These are phyloP conservation scores for Laspeyria flexula DNA, from an alignment of 2,888 invertebrate species.

Conservation along the genomic window DNA sequence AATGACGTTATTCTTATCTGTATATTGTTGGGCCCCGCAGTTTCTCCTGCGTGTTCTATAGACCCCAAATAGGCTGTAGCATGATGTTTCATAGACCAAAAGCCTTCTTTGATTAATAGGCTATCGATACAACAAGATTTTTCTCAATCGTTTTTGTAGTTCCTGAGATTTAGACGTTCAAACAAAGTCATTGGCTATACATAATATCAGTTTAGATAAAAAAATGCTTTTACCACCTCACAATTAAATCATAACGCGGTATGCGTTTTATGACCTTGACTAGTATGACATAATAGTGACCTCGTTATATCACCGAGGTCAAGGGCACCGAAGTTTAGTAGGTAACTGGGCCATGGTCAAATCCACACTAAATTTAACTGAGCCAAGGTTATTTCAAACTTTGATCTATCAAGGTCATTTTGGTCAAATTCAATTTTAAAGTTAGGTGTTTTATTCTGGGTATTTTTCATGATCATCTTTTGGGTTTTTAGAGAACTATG, in stretches of 20 bases:
- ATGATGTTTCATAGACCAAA: too few relatives aligned
- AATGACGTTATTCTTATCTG: not conserved
- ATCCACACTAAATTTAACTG: conserved; percentile 24
- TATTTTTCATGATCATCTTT: not conserved
- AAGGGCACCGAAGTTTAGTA: conserved; percentile 34
- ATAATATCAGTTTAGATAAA: too few relatives aligned
- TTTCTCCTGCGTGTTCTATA: too few relatives aligned
- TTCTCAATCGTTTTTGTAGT: too few relatives aligned
- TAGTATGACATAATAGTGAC: conserved; percentile 33
- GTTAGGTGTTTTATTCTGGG: not conserved
- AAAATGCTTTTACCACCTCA: not conserved
- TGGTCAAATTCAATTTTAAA: too few relatives aligned
- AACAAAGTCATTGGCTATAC: too few relatives aligned
- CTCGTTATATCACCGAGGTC: conserved; percentile 38
- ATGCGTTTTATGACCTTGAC: conserved; percentile 26
- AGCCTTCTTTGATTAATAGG: too few relatives aligned
- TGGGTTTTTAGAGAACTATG: not conserved
- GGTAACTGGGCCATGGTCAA: conserved; percentile 40
- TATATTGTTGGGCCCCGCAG: too few relatives aligned
- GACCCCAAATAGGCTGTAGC: too few relatives aligned
- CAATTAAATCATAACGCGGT: not conserved
- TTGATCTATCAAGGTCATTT: conserved; percentile 32
- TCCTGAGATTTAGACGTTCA: too few relatives aligned
- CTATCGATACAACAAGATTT: too few relatives aligned
- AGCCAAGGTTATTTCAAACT: conserved; percentile 38